These are phyloP conservation scores for Halyomorpha halys DNA, from an alignment of 1,140 invertebrate species.

Conservation along the genomic window DNA sequence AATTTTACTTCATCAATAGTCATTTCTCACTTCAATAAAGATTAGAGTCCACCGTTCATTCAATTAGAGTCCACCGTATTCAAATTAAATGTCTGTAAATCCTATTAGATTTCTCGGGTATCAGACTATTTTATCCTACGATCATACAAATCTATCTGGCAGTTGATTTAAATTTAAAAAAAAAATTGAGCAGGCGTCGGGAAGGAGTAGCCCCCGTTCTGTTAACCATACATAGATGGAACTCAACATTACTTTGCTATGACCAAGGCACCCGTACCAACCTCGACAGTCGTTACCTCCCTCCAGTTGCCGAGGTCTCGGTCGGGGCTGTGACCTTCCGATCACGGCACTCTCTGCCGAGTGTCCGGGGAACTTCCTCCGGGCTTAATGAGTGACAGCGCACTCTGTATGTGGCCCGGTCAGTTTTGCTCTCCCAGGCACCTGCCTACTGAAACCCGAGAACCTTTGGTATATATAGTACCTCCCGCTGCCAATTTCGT, in stretches of 20 bases:
- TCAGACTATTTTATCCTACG: too few relatives aligned
- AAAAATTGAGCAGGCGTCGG: neutral
- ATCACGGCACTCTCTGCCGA: conserved; percentile 24
- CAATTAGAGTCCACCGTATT: too few relatives aligned
- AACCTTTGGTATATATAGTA: too few relatives aligned
- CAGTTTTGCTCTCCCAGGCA: conserved; percentile 1
- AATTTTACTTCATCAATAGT: too few relatives aligned
- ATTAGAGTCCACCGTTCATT: too few relatives aligned
- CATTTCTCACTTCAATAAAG: too few relatives aligned
- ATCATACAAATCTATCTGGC: too few relatives aligned
- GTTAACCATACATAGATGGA: neutral
- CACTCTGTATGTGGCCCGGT: conserved; percentile 19
- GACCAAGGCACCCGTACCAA: conserved; percentile 15
- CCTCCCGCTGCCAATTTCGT: too few relatives aligned
- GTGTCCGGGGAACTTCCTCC: conserved; percentile 25
- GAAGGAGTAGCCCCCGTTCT: conserved; percentile 23
- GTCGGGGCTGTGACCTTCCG: neutral
- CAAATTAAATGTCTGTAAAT: too few relatives aligned
- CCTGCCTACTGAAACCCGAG: neutral
- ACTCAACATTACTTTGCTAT: conserved; percentile 19
- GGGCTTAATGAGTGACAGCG: conserved; percentile 20
- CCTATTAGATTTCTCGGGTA: too few relatives aligned
- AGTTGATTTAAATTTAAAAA: neutral
- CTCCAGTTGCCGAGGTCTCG: neutral
- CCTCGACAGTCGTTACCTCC: neutral